A percentile compares a stretch with the other conserved stretches of the same genome.
phyloP scores from a whole-genome alignment of 2,797 vertebrate genomes.

The Tamandua tetradactyla region DNA sequence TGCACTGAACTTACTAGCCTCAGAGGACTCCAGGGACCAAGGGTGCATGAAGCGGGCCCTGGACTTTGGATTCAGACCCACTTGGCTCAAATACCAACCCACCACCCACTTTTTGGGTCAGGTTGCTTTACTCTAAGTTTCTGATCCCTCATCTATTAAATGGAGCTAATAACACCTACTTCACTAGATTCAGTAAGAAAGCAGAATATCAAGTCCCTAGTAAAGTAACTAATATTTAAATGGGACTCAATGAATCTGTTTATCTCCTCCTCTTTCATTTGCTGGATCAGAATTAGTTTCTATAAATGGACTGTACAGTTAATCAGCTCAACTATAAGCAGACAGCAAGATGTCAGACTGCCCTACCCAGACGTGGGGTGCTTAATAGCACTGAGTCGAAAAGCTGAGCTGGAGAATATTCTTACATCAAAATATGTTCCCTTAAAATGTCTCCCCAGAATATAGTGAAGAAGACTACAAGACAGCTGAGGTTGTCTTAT shows the following conservation, averaged over 20 bases:
- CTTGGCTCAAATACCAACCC: not conserved
- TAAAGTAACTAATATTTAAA: not conserved
- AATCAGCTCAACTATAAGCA: not conserved
- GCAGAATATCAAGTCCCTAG: not conserved
- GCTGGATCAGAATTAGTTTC: not conserved
- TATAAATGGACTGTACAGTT: not conserved
- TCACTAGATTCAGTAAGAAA: not conserved
- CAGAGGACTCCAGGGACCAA: fast-evolving
- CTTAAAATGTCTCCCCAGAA: not conserved
- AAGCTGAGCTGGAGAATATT: not conserved
- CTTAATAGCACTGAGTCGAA: not conserved
- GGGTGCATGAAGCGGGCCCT: not conserved
- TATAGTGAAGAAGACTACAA: not conserved
- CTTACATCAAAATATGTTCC: not conserved
- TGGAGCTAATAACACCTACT: not conserved
- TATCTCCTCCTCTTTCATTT: not conserved
- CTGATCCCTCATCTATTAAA: not conserved
- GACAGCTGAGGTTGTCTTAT: not conserved
- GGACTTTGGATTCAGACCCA: not conserved
- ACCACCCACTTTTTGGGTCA: not conserved
- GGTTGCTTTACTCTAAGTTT: not conserved
- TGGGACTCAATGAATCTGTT: not conserved
- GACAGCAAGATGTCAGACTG: not conserved
- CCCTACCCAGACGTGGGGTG: too few relatives aligned
- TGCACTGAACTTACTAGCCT: not conserved